Evolutionary conservation across 1,140 invertebrate species (phyloP).

Genomic region (Neomicropteryx cornuta): DNA sequence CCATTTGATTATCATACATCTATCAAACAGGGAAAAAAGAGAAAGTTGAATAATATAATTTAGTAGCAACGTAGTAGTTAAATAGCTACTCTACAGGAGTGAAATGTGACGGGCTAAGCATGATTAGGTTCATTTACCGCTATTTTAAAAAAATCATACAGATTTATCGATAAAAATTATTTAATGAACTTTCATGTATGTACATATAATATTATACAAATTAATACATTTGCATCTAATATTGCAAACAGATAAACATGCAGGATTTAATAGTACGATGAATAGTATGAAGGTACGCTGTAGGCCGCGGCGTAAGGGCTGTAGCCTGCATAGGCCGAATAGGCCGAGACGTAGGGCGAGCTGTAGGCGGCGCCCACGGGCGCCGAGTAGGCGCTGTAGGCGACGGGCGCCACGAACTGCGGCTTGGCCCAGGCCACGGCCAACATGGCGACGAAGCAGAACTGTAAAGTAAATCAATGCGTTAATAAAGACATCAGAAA

Average conservation of each 20-base stretch:
- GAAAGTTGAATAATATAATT: too few relatives aligned
- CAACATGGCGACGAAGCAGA: conserved; percentile 39
- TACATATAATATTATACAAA: too few relatives aligned
- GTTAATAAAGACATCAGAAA: conserved; percentile 4
- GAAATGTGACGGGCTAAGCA: too few relatives aligned
- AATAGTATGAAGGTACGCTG: conserved; percentile 28
- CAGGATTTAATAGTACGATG: conserved; percentile 30
- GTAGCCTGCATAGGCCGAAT: conserved; percentile 37
- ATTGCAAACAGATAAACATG: too few relatives aligned
- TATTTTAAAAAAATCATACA: too few relatives aligned
- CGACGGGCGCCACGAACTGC: conserved; percentile 21
- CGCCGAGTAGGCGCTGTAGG: conserved; percentile 26
- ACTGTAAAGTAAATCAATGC: conserved; percentile 22
- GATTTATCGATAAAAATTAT: too few relatives aligned
- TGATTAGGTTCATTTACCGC: too few relatives aligned
- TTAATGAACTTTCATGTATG: too few relatives aligned
- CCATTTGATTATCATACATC: too few relatives aligned
- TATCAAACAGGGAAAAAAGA: too few relatives aligned
- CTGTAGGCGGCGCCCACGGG: conserved; percentile 25
- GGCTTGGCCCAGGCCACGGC: conserved; percentile 40
- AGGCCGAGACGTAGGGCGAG: conserved; percentile 25
- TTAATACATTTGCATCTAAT: conserved; percentile 3
- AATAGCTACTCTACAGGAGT: too few relatives aligned
- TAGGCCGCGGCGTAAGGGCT: conserved; percentile 28
- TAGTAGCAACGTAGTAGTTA: too few relatives aligned